Evolutionary conservation across 2,797 vertebrate genomes (phyloP).

Genomic region (Botia kubotai): DNA sequence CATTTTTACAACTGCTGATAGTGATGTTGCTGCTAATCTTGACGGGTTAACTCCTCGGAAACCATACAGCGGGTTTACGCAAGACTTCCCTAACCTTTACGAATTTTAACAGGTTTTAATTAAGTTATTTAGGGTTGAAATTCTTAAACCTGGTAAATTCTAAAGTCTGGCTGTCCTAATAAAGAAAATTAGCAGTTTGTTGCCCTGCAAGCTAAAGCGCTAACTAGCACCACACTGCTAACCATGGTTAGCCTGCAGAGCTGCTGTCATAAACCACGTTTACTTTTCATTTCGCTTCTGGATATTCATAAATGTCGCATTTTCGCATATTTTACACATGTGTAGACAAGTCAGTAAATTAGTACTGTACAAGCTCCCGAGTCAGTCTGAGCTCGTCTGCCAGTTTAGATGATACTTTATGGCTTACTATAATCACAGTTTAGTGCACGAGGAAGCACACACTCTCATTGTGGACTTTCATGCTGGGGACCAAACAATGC

Average conservation of each 20-base stretch:
- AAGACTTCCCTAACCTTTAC: not conserved
- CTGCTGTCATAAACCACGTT: conserved; percentile 23
- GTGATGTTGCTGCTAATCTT: conserved; percentile 51
- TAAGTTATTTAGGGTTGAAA: not conserved
- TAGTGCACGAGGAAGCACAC: not conserved
- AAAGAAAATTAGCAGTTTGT: not conserved
- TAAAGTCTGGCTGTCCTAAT: not conserved
- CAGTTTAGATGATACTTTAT: conserved; percentile 38
- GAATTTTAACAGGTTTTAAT: not conserved
- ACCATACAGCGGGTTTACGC: conserved; percentile 18
- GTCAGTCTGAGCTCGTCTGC: conserved; percentile 36
- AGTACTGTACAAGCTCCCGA: not conserved
- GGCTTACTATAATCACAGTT: conserved; percentile 35
- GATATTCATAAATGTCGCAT: not conserved
- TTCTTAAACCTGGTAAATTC: not conserved
- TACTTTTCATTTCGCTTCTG: not conserved
- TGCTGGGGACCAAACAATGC: not conserved
- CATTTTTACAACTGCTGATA: conserved; percentile 14
- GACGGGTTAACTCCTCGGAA: conserved; percentile 32
- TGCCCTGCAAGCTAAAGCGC: conserved; percentile 40
- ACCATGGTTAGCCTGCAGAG: conserved; percentile 9
- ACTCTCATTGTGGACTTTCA: conserved; percentile 17
- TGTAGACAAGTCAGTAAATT: not conserved
- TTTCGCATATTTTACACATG: conserved; percentile 4
- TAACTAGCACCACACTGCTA: conserved; percentile 39